Evolutionary conservation across 1,140 invertebrate species (phyloP), one percentile per base, ranked within the genome.

Genomic region (Brachionus rotundiformis): DNA sequence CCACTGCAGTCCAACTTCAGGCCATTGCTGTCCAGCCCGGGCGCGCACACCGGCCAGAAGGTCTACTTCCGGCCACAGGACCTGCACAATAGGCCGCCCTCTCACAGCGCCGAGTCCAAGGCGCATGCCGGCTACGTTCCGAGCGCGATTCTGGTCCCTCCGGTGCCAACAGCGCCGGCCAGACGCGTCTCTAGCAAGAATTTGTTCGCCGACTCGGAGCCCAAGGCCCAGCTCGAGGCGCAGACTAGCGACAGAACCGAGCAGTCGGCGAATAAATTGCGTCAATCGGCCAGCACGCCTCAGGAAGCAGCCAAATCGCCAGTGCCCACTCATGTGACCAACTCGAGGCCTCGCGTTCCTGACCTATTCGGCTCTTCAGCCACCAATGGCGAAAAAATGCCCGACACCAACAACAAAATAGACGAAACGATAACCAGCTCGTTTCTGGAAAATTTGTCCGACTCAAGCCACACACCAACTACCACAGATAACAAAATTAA

Each of bases 1-100:
- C 73, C 36, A 77, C 11, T 77, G 4, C 76, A 79, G 27, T 79
- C 76, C 7, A 79, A 13, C 11, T 79, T 79, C 13, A 79, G 54
- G 10, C 54, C 76, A 3, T 27, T 79, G 19, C 10, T 79, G n/a
- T 79, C 76, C 6, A 36, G 5, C 13, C 76, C 76, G 27, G 7
- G 23, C 1, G 44, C 33, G 6, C 59, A 1, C 10, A 61, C 11
- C 27, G 59, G 19, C 29, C 63, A 68, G 29, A 68, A 68, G 10
- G 31, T 68, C 33, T 68, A 68, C 63, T 68, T 68, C 29, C 10
- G 63, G 16, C 63, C 63, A 1, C 63, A 68, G 29, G 63, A 68
- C n/a, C 31, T 68, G 16, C 63, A 68, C 3, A 68, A 33, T 13
- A 47, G 27, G 23, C 39, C 75, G 10, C n/a, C 47, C 16, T 54